Evolutionary conservation across 2,888 invertebrate species (phyloP), one percentile per base, ranked within the genome.

Genomic region (Tinea semifulvella): DNA sequence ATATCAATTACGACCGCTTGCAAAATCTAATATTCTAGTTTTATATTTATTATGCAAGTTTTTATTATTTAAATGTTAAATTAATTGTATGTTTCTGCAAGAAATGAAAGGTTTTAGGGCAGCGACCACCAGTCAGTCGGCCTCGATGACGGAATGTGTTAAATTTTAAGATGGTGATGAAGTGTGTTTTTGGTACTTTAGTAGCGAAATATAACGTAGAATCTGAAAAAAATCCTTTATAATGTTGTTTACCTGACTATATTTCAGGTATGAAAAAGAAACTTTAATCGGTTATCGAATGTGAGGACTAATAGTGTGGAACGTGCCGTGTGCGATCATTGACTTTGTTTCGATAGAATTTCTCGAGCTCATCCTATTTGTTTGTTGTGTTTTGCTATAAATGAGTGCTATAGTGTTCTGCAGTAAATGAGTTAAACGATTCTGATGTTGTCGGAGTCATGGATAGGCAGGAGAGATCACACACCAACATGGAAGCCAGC

Each of bases 401-500:
- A 56, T 66, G 57, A 14, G 10, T 71, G 68, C 70, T 63, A 69
- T 68, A 61, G 57, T 62, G 59, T 59, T 58, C 56, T 57, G 62
- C 52, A 57, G 64, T 67, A 63, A 60, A 68, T 70, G 72, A 65
- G 65, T 58, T 68, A 71, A 68, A 57, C 63, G 63, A 66, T 77
- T 80, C 80, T 81, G 71, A 81, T 81, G 81, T 71, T 72, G 72
- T 62, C 74, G 62, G 71, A 63, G 64, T 57, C 58, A 79, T 80
- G 79, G 72, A 75, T 64, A 67, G 73, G 67, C 70, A 69, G 68
- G 76, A 76, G 61, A 68, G 76, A 68, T 70, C 75, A 70, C 72
- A 79, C 65, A 70, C 71, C 68, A 86, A 85, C 73, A 84, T 84
- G 84, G 85, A 86, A 75, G 73, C 82, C 61, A 73, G 76, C 8